Base-by-base conservation (phyloP, 2,113 vertebrate genomes). In the Notothenia rossii region DNA sequence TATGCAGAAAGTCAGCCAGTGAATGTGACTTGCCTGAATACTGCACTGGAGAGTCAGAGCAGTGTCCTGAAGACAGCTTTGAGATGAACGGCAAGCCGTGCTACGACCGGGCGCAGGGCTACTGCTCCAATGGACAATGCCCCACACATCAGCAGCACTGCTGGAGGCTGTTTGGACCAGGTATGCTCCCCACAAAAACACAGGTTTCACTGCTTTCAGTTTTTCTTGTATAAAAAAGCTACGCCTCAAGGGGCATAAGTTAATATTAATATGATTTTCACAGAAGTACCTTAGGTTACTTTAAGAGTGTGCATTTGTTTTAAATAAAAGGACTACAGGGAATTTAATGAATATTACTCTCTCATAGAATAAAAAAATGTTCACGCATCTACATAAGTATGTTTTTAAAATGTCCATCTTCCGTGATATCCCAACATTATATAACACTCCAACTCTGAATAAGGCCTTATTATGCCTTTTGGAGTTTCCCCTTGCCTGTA, bases 61-160 rank as follows among this genome's bases (percentile, higher is more conserved):
- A 80, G 1, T 99, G 98, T 77, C 97, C 98, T 0, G 95, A 96
- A n/a, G 95, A 98, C 0, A 90, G 87, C 48, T 98, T 97, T 77
- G 93, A 91, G 83, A 96, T 98, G 94, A 98, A 98, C 0, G 98
- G 97, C 40, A 87, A 93, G 0, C 86, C 95, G 29, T 99, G 98
- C 80, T 61, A 33, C 82, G 75, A 79, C 2, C 87, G 73, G 0
- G 92, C 89, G 1, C 83, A 71, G 0, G 96, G 97, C 5, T 97
- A 94, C 91, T 97, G 96, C 91, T 93, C 95, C 89, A 72, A 96
- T 0, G 97, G 98, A n/a, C 86, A 50, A 45, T 99, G 98, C n/a
- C 98, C 97, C 8, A 95, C 95, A 0, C 88, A 88, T 0, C 8
- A 89, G 58, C 90, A 94, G 81, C 96, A 95, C 89, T 99, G 98